Percentiles rank a stretch among this genome's conserved stretches.
phyloP scores from a whole-genome alignment of 2,113 vertebrate species.

The Merops nubicus region DNA sequence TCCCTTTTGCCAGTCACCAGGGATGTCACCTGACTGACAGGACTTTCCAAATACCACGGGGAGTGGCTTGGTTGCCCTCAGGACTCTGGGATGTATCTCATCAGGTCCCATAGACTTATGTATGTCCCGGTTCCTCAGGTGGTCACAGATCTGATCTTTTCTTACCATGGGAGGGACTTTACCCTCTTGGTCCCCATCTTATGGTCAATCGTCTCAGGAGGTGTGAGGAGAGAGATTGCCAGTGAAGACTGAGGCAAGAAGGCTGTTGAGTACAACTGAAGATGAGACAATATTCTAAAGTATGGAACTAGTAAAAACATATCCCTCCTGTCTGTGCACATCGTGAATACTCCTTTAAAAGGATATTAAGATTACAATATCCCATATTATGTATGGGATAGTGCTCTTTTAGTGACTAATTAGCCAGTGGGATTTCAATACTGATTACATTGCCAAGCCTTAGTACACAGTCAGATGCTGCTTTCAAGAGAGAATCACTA shows the following conservation, averaged over 20 bases:
- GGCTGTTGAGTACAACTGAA: neutral
- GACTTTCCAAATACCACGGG: neutral
- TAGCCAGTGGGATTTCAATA: neutral
- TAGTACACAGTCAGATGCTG: neutral
- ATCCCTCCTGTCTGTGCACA: neutral
- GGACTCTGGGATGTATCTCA: neutral
- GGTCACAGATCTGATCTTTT: neutral
- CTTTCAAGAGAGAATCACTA: neutral
- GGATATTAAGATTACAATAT: neutral
- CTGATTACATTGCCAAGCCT: neutral
- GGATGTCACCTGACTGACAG: neutral
- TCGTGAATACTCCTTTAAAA: neutral
- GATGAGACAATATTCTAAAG: neutral
- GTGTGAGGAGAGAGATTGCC: neutral
- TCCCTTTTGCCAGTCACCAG: neutral
- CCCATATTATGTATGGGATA: neutral
- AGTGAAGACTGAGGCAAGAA: neutral
- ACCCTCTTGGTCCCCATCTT: neutral
- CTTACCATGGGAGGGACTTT: neutral
- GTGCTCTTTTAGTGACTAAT: neutral
- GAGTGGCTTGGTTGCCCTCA: neutral
- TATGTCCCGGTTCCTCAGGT: neutral
- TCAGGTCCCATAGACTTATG: neutral
- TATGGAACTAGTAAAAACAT: neutral
- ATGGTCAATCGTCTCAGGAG: neutral